phyloP scores from a whole-genome alignment of 2,797 vertebrate genomes.

The Sorex maritimensis region DNA sequence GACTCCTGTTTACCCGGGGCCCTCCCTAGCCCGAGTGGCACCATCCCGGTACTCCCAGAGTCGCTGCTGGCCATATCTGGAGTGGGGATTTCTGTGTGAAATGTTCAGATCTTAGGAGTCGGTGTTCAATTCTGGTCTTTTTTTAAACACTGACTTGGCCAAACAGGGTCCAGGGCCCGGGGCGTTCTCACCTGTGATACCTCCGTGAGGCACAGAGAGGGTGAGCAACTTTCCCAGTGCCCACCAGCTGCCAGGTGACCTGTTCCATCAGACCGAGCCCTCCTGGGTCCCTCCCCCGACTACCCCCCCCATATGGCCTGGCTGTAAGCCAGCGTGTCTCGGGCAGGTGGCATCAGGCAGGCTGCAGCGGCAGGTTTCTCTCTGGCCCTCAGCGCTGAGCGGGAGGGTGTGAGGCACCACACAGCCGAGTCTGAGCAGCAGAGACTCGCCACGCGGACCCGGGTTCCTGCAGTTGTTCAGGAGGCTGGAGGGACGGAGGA shows the following conservation, averaged over 20 bases:
- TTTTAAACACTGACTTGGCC: background rate
- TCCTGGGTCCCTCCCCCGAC: too few species aligned
- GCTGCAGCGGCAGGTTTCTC: background rate
- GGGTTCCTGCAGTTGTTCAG: background rate
- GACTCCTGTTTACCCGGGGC: background rate
- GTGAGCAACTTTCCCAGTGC: background rate
- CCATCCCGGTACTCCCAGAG: too few species aligned
- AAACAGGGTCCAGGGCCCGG: background rate
- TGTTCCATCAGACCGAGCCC: too few species aligned
- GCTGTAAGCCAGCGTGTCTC: background rate
- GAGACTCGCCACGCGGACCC: background rate
- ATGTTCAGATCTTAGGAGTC: constrained; percentile 10
- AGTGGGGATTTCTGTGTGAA: background rate
- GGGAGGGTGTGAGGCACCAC: background rate
- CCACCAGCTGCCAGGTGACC: background rate
- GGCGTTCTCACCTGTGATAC: background rate
- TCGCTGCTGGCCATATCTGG: background rate
- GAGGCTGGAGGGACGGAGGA: background rate
- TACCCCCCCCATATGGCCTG: too few species aligned
- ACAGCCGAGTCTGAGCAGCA: rapidly evolving
- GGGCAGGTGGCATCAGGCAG: background rate
- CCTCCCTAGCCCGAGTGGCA: background rate
- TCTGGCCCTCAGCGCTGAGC: rapidly evolving
- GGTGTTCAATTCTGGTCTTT: background rate
- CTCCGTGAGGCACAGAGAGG: constrained; percentile 17